Evolutionary conservation across 1,140 invertebrate genomes (phyloP).

Genomic region (Diachasma alloeum): DNA sequence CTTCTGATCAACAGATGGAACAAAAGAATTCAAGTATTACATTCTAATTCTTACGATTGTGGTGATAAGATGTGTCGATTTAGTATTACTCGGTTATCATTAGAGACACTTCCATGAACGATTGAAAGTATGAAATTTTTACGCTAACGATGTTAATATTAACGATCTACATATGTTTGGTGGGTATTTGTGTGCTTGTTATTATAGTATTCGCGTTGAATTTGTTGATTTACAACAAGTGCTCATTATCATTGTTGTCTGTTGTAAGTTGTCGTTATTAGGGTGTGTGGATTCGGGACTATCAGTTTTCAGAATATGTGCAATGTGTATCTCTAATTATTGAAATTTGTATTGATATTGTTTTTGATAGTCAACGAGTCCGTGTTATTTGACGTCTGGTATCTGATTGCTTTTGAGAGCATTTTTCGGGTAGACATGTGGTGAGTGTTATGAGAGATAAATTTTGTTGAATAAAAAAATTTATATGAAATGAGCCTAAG

Average conservation of each 20-base stretch:
- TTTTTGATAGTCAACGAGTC: background rate
- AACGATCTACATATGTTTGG: background rate
- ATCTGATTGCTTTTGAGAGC: background rate
- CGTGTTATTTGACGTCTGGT: background rate
- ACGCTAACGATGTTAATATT: background rate
- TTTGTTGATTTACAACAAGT: background rate
- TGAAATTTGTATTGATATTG: background rate
- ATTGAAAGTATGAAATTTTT: conserved; percentile 4
- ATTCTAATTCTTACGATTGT: background rate
- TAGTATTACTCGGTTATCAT: background rate
- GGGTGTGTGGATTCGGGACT: background rate
- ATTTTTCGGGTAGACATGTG: background rate
- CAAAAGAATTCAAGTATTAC: background rate
- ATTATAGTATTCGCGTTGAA: background rate
- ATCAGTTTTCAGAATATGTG: background rate
- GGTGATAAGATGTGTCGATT: background rate
- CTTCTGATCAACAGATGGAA: background rate
- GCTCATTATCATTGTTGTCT: background rate
- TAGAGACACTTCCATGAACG: background rate
- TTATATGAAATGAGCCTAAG: background rate
- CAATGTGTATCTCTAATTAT: background rate
- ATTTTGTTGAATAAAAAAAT: background rate
- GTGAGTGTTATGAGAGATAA: background rate
- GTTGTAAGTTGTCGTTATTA: background rate
- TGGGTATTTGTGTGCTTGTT: background rate